A percentile compares a stretch with the other conserved stretches of the same genome.
Conservation (phyloP, 2,888 invertebrate species). For the Eupithecia insigniata region DNA sequence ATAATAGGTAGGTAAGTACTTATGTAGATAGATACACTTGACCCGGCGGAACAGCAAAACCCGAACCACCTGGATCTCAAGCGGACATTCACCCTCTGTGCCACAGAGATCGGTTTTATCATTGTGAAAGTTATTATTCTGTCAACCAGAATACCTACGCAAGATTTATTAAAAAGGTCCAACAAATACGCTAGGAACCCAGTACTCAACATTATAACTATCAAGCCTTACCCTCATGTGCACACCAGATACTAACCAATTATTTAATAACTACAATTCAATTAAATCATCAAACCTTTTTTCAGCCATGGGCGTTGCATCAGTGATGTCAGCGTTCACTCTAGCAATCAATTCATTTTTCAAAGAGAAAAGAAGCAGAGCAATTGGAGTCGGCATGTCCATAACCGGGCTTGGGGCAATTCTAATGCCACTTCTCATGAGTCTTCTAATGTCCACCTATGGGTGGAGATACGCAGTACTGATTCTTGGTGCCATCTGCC, state of each 20-base stretch:
- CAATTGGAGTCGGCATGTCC: constrained; percentile 86
- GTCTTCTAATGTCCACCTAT: constrained; percentile 81
- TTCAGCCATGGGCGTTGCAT: constrained; percentile 86
- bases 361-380: constrained; percentile 84
- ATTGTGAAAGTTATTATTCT: neutral
- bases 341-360: constrained; percentile 88
- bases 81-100: neutral
- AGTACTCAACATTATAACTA: constrained; percentile 4
- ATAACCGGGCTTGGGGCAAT: constrained; percentile 88
- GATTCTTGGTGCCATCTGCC: constrained; percentile 85
- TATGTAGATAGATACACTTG: neutral
- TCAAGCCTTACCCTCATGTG: neutral
- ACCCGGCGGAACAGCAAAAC: neutral
- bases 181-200: constrained; percentile 10
- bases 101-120: neutral
- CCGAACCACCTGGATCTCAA: neutral
- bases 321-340: constrained; percentile 85
- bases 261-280: neutral
- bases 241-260: neutral
- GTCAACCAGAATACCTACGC: neutral
- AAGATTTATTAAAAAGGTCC: constrained; percentile 19
- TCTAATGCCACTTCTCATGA: constrained; percentile 85
- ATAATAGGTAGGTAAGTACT: neutral
- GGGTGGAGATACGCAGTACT: constrained; percentile 86
- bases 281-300: neutral